A percentile compares a stretch with the other conserved stretches of the same genome.
Conservation (phyloP, 2,888 invertebrate genomes). For the Seira musarum region DNA sequence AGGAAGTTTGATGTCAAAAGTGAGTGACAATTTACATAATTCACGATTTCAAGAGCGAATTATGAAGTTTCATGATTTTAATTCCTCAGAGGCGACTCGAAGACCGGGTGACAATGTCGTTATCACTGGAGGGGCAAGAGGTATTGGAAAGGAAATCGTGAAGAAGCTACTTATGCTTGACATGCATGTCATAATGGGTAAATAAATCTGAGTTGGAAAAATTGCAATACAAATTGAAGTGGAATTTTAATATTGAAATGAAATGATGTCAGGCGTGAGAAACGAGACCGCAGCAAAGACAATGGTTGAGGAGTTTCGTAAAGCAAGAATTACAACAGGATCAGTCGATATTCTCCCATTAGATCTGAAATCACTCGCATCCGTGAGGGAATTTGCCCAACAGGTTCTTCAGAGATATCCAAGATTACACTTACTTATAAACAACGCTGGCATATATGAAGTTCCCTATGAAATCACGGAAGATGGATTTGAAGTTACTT, state of each 20-base stretch:
- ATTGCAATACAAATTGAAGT: no score
- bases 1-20: constrained; percentile 61
- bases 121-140: constrained; percentile 89
- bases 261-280: constrained; percentile 80
- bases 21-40: no score
- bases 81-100: constrained; percentile 77
- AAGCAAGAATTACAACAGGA: constrained; percentile 75
- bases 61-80: constrained; percentile 46
- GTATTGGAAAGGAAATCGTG: constrained; percentile 86
- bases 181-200: constrained; percentile 83
- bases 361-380: constrained; percentile 83
- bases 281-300: constrained; percentile 77
- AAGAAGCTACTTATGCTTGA: constrained; percentile 83
- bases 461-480: constrained; percentile 83
- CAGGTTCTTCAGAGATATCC: constrained; percentile 78
- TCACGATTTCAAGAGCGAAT: no score
- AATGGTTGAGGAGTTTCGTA: constrained; percentile 73
- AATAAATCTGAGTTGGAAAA: not conserved
- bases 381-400: constrained; percentile 83
- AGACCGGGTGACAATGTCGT: constrained; percentile 82
- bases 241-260: not conserved
- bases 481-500: constrained; percentile 90
- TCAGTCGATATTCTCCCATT: constrained; percentile 80
- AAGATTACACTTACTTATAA: constrained; percentile 83
- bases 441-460: constrained; percentile 95